These are phyloP conservation scores for Neodiprion virginianus DNA, from an alignment of 1,140 invertebrate genomes.

Conservation along the genomic window DNA sequence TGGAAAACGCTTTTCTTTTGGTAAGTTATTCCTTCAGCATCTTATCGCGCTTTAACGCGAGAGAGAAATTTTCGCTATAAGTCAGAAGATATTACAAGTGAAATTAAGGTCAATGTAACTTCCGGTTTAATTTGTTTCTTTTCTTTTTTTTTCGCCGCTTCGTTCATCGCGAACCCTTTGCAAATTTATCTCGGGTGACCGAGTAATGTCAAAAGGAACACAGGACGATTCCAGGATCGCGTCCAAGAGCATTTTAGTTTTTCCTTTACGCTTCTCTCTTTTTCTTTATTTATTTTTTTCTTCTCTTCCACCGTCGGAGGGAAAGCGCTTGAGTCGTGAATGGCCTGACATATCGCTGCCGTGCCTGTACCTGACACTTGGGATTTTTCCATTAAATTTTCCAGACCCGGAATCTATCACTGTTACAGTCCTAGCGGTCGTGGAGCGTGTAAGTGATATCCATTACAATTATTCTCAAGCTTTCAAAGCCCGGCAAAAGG, in stretches of 20 bases:
- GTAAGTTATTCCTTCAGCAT: too few relatives aligned
- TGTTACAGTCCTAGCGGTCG: conserved; percentile 18
- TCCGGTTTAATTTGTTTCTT: too few relatives aligned
- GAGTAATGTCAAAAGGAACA: too few relatives aligned
- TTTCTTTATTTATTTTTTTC: conserved; percentile 18
- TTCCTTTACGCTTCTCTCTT: conserved; percentile 23
- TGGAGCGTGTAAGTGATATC: conserved; percentile 44
- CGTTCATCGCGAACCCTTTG: too few relatives aligned
- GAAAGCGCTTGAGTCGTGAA: conserved; percentile 43
- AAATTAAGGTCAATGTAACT: too few relatives aligned
- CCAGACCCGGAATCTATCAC: conserved; percentile 60
- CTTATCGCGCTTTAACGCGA: too few relatives aligned
- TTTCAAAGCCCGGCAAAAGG: neutral
- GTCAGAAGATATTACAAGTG: too few relatives aligned
- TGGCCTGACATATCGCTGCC: conserved; percentile 58
- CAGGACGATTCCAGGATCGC: too few relatives aligned
- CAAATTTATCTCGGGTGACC: too few relatives aligned
- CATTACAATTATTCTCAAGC: conserved; percentile 47
- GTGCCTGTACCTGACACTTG: conserved; percentile 58
- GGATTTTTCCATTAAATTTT: conserved; percentile 64
- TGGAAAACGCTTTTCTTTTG: neutral
- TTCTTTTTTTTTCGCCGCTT: too few relatives aligned
- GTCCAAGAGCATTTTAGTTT: conserved; percentile 11
- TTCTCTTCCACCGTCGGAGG: conserved; percentile 27
- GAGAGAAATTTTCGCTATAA: too few relatives aligned